Evolutionary conservation across 92 coral and sea anemone species (phyloP).

Genomic region (Anthopleura xanthogrammica): DNA sequence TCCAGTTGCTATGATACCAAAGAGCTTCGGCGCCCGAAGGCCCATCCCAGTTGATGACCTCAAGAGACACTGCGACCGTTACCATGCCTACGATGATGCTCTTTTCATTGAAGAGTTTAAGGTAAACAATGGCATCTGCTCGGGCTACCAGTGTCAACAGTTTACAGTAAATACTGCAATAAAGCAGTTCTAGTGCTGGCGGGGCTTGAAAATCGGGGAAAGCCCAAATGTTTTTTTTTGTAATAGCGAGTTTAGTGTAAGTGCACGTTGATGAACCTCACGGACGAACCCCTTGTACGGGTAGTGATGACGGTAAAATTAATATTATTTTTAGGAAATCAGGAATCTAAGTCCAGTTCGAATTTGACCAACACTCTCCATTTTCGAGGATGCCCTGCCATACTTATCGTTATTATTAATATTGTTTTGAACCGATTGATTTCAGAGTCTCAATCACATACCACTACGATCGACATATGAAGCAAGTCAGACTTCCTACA

Average conservation of each 20-base stretch:
- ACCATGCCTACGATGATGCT: slow-evolving; percentile 75
- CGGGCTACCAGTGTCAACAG: not conserved
- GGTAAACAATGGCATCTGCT: slow-evolving; percentile 34
- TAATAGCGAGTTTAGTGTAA: too few species aligned
- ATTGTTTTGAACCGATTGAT: not conserved
- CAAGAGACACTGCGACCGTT: slow-evolving; percentile 65
- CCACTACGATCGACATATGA: slow-evolving; percentile 58
- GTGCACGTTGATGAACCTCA: too few species aligned
- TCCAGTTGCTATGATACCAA: slow-evolving; percentile 66
- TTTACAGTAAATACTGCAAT: not conserved
- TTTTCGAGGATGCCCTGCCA: too few species aligned
- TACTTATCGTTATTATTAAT: not conserved
- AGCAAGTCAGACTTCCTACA: slow-evolving; percentile 65
- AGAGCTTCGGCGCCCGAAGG: slow-evolving; percentile 51
- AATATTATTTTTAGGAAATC: too few species aligned
- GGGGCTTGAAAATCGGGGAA: too few species aligned
- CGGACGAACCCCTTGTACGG: too few species aligned
- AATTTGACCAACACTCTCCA: too few species aligned
- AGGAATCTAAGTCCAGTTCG: too few species aligned
- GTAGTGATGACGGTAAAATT: too few species aligned
- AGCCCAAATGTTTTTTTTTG: too few species aligned
- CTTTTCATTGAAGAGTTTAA: slow-evolving; percentile 86
- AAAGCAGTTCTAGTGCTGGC: not conserved
- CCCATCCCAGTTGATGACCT: slow-evolving; percentile 76
- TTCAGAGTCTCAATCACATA: slow-evolving; percentile 55